phyloP scores from a whole-genome alignment of 2,888 invertebrate species.

The Sarcophaga variegata region DNA sequence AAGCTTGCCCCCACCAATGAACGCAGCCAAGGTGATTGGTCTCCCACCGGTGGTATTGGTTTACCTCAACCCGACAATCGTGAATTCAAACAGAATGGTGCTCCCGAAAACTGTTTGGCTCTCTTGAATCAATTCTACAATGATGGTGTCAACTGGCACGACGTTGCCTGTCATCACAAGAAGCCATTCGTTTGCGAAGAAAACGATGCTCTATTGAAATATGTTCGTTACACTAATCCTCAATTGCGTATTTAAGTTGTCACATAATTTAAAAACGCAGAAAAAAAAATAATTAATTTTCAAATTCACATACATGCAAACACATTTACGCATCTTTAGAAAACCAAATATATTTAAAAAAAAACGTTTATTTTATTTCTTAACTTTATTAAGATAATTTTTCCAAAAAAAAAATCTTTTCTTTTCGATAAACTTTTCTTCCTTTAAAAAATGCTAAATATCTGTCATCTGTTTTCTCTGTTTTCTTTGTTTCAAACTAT shows the following conservation, averaged over 20 bases:
- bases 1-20: constrained; percentile 92
- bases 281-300: constrained; percentile 31
- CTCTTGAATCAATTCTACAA: constrained; percentile 95
- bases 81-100: constrained; percentile 91
- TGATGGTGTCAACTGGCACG: constrained; percentile 95
- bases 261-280: not conserved
- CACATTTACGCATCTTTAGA: constrained; percentile 37
- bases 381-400: constrained; percentile 19
- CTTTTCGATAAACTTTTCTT: constrained; percentile 24
- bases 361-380: constrained; percentile 35
- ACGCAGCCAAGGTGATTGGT: constrained; percentile 94
- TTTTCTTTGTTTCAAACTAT: constrained; percentile 32
- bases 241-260: constrained; percentile 86
- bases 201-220: constrained; percentile 92
- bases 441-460: not conserved
- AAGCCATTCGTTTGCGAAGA: constrained; percentile 95
- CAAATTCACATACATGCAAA: not conserved
- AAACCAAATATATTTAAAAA: constrained; percentile 78
- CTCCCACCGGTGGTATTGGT: constrained; percentile 92
- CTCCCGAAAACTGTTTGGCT: constrained; percentile 92
- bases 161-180: constrained; percentile 94
- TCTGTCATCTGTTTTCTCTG: constrained; percentile 18
- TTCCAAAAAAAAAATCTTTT: constrained; percentile 17
- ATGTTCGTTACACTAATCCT: constrained; percentile 91
- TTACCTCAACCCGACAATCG: constrained; percentile 94